Evolutionary conservation across 2,113 vertebrate genomes (phyloP).

Genomic region (Xiphophorus maculatus): DNA sequence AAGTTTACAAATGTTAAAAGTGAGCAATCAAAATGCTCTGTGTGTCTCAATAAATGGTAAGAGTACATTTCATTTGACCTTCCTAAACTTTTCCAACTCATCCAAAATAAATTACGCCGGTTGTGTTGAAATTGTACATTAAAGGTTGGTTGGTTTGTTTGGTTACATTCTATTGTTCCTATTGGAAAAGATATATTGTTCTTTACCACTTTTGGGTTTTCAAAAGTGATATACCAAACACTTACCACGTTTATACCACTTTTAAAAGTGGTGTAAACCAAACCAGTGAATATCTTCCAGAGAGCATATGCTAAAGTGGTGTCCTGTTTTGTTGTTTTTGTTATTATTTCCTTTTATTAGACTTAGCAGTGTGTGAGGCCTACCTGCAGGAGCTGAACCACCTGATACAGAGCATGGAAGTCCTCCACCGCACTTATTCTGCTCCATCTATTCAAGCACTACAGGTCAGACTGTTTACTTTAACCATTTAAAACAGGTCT

Average conservation of each 20-base stretch:
- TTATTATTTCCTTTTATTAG: slow-evolving; percentile 66
- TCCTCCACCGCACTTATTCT: slow-evolving; percentile 94
- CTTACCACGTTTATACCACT: too few relatives aligned
- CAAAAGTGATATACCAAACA: too few relatives aligned
- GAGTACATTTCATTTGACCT: neutral
- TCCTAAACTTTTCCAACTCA: neutral
- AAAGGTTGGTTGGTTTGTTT: neutral
- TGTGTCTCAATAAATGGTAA: neutral
- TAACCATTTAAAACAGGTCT: neutral
- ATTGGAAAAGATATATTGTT: neutral
- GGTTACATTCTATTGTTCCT: neutral
- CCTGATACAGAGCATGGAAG: slow-evolving; percentile 95
- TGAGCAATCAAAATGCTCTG: neutral
- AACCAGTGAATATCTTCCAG: too few relatives aligned
- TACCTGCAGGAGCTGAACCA: slow-evolving; percentile 93
- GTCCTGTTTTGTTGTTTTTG: neutral
- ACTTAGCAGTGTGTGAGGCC: slow-evolving; percentile 89
- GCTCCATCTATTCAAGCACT: slow-evolving; percentile 94
- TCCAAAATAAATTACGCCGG: too few relatives aligned
- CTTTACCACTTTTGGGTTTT: too few relatives aligned
- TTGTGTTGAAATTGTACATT: neutral
- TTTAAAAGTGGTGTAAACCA: too few relatives aligned
- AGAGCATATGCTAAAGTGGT: neutral
- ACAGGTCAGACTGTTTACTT: slow-evolving; percentile 81
- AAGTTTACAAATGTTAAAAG: neutral